Evolutionary conservation across 2,797 vertebrate genomes (phyloP), one percentile per base, ranked within the genome.

Genomic region (Microhierax caerulescens): DNA sequence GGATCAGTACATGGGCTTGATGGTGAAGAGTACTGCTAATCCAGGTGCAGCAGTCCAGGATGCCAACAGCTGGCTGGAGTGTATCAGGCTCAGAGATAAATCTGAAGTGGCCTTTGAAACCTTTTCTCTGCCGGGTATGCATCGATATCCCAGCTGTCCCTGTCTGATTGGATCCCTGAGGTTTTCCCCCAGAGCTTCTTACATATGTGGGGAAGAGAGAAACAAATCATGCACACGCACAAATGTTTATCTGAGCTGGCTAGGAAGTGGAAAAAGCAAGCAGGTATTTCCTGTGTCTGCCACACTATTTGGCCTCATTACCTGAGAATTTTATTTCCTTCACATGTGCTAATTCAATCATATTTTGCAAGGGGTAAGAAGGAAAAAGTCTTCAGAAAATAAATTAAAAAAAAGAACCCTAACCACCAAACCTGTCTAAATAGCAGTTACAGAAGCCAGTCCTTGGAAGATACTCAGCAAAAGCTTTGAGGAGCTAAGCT

Each of bases 401-500:
- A 77, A 79, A 78, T 19, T 5, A 48, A 13, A 51, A 50, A n/a
- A 53, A 18, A 11, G 11, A 43, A 43, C 17, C 43, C 43, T 7
- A 43, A 41, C 11, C 51, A 36, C 61, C 30, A 50, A 86, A 68
- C 28, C 54, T 47, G 43, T 61, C 83, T 82, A 79, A 94, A 51
- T 88, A 80, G 54, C 67, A 93, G 57, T 50, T 80, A 72, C 17
- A 64, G 85, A 90, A 73, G 63, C 91, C 22, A 67, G 79, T 86
- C 65, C 83, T 82, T 90, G 95, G 70, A 90, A 94, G 45, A 81
- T 74, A 48, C 64, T 79, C 84, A 88, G 91, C 89, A 92, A 95
- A 90, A 90, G 57, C 68, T 96, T 91, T 76, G 93, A 94, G 82
- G 68, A 93, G 87, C 88, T 96, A 64, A 93, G 93, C 91, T 79